A percentile compares a stretch with the other conserved stretches of the same genome.
Conservation (phyloP, 2,888 invertebrate species). For the Meganola albula region DNA sequence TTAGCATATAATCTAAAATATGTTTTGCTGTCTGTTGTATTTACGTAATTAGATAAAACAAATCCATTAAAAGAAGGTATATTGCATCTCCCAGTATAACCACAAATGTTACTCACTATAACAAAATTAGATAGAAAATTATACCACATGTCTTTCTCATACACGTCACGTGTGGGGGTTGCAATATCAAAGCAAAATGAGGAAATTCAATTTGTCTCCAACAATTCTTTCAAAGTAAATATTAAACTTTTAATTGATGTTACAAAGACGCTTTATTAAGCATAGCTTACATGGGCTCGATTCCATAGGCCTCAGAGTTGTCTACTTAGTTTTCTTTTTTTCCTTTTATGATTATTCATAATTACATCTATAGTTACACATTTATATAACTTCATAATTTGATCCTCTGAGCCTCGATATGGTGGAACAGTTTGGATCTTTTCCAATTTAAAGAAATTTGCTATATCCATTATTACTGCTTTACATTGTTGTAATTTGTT, state of each 20-base stretch:
- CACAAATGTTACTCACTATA: no score
- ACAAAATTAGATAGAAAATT: conserved; percentile 12
- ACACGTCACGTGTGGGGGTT: conserved; percentile 10
- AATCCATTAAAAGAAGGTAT: no score
- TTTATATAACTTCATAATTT: conserved; percentile 38
- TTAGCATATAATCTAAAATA: no score
- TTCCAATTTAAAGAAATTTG: conserved; percentile 37
- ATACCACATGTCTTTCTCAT: conserved; percentile 13
- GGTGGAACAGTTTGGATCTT: conserved; percentile 46
- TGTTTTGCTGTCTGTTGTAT: no score
- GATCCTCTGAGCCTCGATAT: conserved; percentile 25
- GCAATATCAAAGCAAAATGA: conserved; percentile 25
- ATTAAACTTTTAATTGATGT: conserved; percentile 17
- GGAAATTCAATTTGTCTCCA: conserved; percentile 26
- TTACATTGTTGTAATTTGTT: conserved; percentile 25
- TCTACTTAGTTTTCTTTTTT: conserved; percentile 6
- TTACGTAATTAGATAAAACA: no score
- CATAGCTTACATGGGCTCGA: background rate
- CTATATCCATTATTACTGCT: conserved; percentile 24
- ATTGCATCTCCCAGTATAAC: no score
- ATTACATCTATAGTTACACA: conserved; percentile 27
- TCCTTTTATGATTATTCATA: conserved; percentile 5
- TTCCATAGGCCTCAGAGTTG: conserved; percentile 13
- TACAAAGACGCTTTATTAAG: conserved; percentile 13
- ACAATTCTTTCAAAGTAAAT: conserved; percentile 18